Evolutionary conservation across 2,113 vertebrate genomes (phyloP), one percentile per base, ranked within the genome.

Genomic region (Dromaius novaehollandiae): DNA sequence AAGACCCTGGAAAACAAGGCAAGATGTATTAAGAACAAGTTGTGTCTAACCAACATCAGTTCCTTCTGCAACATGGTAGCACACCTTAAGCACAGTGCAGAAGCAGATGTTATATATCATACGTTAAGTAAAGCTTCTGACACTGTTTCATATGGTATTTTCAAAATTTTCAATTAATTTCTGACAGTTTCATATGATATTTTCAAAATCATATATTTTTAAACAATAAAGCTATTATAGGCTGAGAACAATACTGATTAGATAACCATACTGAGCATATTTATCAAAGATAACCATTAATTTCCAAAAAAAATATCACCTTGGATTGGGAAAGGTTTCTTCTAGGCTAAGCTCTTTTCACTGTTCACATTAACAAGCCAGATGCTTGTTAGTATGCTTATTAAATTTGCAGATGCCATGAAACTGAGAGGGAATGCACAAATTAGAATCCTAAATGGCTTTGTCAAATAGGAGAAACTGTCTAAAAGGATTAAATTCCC

Each of bases 291-390:
- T 6, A 42, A 40, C 15, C 22, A 60, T 0, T 16, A 21, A 56
- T 36, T 32, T 1, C 8, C 24, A 30, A 20, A 11, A 11, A 2
- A 3, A n/a, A 38, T 3, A 60, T 10, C 36, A 21, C 1, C 51
- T 12, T 26, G 20, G n/a, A 32, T 2, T 2, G 53, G 34, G 60
- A 16, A 19, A 34, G 30, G 38, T 25, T 55, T 20, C 40, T 69
- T n/a, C 38, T 14, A 26, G 38, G 53, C n/a, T 48, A 61, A 48
- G 38, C 38, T 61, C 60, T 56, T 24, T 36, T 6, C 78, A 42
- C 8, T 15, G 25, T 20, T 32, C 24, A 21, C 22, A 36, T 60
- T 18, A 40, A 44, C 42, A 42, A 44, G 28, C 14, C 32, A 76
- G 63, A 44, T 1, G 8, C 10, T 19, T 60, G 11, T 60, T 34